Percentiles rank a stretch among this genome's conserved stretches.
Evolutionary conservation across 2,888 invertebrate genomes (phyloP).

Genomic region (Polyploca ridens): DNA sequence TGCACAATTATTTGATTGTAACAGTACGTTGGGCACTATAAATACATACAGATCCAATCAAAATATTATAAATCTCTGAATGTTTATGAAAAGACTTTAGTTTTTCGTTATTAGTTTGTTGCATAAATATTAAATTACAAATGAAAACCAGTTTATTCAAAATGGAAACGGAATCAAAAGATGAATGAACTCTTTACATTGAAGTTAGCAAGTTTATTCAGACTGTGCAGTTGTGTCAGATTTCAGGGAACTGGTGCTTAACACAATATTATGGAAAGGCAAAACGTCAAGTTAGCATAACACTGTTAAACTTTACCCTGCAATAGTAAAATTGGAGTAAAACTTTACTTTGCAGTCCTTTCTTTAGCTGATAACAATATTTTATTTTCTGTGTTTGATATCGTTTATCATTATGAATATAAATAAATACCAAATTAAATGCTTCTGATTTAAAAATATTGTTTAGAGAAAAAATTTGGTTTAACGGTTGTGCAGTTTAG

Average conservation of each 20-base stretch:
- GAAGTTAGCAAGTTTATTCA: conserved; percentile 67
- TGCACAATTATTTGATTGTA: neutral
- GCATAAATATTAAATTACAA: neutral
- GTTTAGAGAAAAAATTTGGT: too few relatives aligned
- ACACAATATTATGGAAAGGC: conserved; percentile 74
- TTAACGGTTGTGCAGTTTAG: too few relatives aligned
- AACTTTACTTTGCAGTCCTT: conserved; percentile 25
- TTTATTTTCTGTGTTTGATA: conserved; percentile 17
- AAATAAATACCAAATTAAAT: neutral
- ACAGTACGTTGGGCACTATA: neutral
- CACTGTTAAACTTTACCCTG: conserved; percentile 62
- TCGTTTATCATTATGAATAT: neutral
- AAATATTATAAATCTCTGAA: too few relatives aligned
- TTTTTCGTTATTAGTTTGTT: neutral
- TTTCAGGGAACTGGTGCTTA: conserved; percentile 67
- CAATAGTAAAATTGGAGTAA: conserved; percentile 51
- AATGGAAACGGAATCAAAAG: conserved; percentile 40
- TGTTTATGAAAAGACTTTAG: neutral
- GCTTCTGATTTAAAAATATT: too few relatives aligned
- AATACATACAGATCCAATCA: too few relatives aligned
- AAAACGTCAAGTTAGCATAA: conserved; percentile 72
- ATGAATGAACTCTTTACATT: conserved; percentile 52
- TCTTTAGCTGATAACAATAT: neutral
- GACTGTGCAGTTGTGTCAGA: conserved; percentile 68
- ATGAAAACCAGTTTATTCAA: conserved; percentile 9